Conservation (phyloP, 1,140 invertebrate genomes). For the Drosophila seguyi region DNA sequence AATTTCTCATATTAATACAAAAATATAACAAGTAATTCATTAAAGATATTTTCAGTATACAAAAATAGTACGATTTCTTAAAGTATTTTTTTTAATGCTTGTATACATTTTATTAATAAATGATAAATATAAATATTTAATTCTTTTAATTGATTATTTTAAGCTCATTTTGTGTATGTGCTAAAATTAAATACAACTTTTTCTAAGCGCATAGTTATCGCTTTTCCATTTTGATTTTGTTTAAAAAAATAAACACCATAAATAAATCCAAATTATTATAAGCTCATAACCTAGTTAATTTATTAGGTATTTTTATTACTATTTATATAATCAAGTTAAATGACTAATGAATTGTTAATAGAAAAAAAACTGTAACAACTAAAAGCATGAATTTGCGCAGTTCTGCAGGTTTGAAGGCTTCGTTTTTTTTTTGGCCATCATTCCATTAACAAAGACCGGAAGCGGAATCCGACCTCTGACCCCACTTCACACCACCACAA, state of each 20-base stretch:
- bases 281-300: too few species aligned
- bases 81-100: too few species aligned
- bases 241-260: not conserved
- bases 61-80: too few species aligned
- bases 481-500: slow-evolving; percentile 2
- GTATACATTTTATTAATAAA: too few species aligned
- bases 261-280: not conserved
- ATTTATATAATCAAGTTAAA: not conserved
- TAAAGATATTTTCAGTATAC: too few species aligned
- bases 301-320: not conserved
- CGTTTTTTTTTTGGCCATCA: slow-evolving; percentile 30
- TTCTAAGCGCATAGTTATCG: not conserved
- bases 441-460: slow-evolving; percentile 42
- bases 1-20: too few species aligned
- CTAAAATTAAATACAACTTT: not conserved
- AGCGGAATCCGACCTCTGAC: slow-evolving; percentile 33
- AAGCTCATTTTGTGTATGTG: not conserved
- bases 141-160: not conserved
- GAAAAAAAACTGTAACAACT: not conserved
- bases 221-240: not conserved
- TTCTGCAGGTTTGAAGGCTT: not conserved
- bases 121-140: not conserved
- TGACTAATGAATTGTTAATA: not conserved
- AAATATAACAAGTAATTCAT: too few species aligned
- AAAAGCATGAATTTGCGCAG: slow-evolving; percentile 2